A percentile compares a stretch with the other conserved stretches of the same genome.
phyloP scores from a whole-genome alignment of 2,888 invertebrate species.

The Archaeoteleia sp. region DNA sequence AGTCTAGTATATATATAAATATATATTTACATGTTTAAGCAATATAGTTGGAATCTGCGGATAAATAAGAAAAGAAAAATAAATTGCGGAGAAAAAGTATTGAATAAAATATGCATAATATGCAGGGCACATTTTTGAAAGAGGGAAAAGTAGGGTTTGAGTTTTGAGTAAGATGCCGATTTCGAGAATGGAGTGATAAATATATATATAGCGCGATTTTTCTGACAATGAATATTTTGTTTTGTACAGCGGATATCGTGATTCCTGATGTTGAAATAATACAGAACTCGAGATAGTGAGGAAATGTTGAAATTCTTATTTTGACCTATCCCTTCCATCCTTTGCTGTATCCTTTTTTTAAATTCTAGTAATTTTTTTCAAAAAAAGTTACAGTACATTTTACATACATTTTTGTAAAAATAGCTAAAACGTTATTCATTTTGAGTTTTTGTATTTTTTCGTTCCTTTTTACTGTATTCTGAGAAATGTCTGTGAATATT shows the following conservation, averaged over 20 bases:
- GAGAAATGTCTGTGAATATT: no score
- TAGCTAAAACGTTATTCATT: no score
- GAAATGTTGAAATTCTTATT: no score
- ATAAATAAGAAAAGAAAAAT: constrained; percentile 54
- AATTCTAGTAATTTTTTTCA: no score
- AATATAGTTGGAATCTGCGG: constrained; percentile 59
- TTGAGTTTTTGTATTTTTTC: no score
- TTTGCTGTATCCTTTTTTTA: no score
- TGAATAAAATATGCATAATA: constrained; percentile 26
- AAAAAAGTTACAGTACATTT: no score
- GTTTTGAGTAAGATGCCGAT: constrained; percentile 59
- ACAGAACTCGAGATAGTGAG: constrained; percentile 65
- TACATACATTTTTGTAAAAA: no score
- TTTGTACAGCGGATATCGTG: constrained; percentile 73
- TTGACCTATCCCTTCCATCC: no score
- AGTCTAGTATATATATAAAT: constrained; percentile 58
- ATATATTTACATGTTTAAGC: constrained; percentile 58
- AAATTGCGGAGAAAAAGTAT: constrained; percentile 18
- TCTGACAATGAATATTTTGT: constrained; percentile 70
- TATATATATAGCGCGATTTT: constrained; percentile 61
- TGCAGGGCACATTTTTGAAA: constrained; percentile 39
- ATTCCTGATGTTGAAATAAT: constrained; percentile 71
- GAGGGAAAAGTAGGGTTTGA: constrained; percentile 56
- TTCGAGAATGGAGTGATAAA: constrained; percentile 51
- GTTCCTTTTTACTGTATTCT: no score